These are phyloP conservation scores for Xestobium rufovillosum DNA, from an alignment of 2,888 invertebrate species.

Conservation along the genomic window DNA sequence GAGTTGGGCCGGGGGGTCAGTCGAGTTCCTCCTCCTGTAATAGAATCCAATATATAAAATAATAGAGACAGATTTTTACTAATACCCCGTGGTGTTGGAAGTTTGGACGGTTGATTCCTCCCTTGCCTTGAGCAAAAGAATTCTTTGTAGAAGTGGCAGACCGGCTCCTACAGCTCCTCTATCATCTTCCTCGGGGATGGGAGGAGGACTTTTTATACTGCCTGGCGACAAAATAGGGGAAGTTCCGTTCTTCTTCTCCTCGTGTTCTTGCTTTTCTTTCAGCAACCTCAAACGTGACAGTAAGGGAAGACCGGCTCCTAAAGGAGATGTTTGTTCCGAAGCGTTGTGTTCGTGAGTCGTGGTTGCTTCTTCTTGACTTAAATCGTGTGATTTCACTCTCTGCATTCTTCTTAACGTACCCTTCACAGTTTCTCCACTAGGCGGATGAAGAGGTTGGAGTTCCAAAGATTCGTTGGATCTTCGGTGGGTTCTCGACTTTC, in stretches of 20 bases:
- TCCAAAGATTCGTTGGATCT: conserved; percentile 62
- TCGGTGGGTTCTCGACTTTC: conserved; percentile 50
- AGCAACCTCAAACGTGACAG: conserved; percentile 67
- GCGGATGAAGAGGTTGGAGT: conserved; percentile 51
- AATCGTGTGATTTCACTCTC: conserved; percentile 64
- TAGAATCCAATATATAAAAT: no score
- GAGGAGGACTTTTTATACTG: conserved; percentile 50
- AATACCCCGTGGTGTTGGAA: no score
- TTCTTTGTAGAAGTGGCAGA: conserved; percentile 65
- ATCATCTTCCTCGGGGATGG: conserved; percentile 40
- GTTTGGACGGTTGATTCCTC: conserved; percentile 62
- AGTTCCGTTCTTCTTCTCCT: conserved; percentile 48
- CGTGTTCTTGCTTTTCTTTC: conserved; percentile 73
- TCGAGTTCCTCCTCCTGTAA: no score
- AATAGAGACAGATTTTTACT: no score
- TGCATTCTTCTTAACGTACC: conserved; percentile 66
- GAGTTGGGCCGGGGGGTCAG: no score
- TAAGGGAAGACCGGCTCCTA: conserved; percentile 78
- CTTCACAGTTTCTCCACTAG: conserved; percentile 45
- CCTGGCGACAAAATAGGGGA: conserved; percentile 51
- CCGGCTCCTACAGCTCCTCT: conserved; percentile 56
- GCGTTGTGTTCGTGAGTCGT: conserved; percentile 39
- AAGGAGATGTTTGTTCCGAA: conserved; percentile 57
- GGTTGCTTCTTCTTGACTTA: conserved; percentile 46
- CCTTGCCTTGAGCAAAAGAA: conserved; percentile 68